These are phyloP conservation scores for Drosophila yakuba DNA, from an alignment of 1,140 invertebrate genomes.

Conservation along the genomic window DNA sequence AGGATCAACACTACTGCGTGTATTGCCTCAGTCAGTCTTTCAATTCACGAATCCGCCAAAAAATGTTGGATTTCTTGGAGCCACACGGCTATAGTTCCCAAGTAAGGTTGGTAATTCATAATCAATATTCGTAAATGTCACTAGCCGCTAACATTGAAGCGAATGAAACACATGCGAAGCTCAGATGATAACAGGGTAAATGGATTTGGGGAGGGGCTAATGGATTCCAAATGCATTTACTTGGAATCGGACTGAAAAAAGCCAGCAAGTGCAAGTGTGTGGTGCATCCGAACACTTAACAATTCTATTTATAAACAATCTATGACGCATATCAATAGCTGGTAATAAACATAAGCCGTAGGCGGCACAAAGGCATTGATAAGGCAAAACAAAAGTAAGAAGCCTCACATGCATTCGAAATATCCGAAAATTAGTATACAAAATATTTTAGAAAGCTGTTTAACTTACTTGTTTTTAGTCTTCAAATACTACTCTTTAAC, in stretches of 20 bases:
- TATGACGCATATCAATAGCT: conserved; percentile 63
- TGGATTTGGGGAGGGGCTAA: conserved; percentile 6
- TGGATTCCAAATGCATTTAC: conserved; percentile 29
- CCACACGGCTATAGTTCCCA: neutral
- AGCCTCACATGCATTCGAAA: neutral
- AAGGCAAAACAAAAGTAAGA: conserved; percentile 29
- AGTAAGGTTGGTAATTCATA: neutral
- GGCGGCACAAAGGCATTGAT: conserved; percentile 47
- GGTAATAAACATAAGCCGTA: conserved; percentile 25
- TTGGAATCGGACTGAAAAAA: conserved; percentile 13
- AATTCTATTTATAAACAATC: conserved; percentile 70
- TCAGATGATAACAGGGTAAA: conserved; percentile 23
- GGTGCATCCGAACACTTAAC: conserved; percentile 14
- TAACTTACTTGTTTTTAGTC: too few relatives aligned
- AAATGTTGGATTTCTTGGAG: neutral
- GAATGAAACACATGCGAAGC: conserved; percentile 7
- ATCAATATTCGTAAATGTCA: neutral
- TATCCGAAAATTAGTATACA: neutral
- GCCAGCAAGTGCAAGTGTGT: conserved; percentile 12
- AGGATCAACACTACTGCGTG: too few relatives aligned
- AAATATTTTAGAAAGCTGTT: conserved; percentile 14
- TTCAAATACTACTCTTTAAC: too few relatives aligned
- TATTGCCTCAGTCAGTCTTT: neutral
- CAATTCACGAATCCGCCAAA: neutral
- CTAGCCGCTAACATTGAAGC: conserved; percentile 13